phyloP scores from a whole-genome alignment of 2,888 invertebrate species.

The Microctonus aethiopoides region DNA sequence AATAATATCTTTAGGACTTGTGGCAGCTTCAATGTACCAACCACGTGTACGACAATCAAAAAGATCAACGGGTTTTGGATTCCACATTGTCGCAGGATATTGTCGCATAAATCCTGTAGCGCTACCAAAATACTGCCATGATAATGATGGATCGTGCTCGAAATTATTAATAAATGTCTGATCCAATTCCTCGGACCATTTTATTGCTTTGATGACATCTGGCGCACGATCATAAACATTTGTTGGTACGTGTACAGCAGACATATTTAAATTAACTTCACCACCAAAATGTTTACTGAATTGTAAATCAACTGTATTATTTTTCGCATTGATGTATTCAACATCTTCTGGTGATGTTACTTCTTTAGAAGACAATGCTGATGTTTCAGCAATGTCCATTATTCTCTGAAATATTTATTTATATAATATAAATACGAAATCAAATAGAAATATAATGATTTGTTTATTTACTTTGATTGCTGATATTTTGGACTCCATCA shows the following conservation, averaged over 20 bases:
- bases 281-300: constrained; percentile 83
- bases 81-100: constrained; percentile 91
- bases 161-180: constrained; percentile 89
- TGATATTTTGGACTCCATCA: constrained; percentile 90
- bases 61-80: constrained; percentile 85
- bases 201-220: constrained; percentile 90
- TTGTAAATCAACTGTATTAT: constrained; percentile 73
- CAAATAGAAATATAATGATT: too few relatives aligned
- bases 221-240: constrained; percentile 93
- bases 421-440: neutral
- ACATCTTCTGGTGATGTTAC: constrained; percentile 55
- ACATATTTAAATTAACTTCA: constrained; percentile 76
- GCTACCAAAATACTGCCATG: constrained; percentile 99
- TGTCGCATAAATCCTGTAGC: constrained; percentile 97
- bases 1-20: constrained; percentile 94
- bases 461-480: constrained; percentile 77
- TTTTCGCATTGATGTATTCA: constrained; percentile 61
- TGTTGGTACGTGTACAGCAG: constrained; percentile 94
- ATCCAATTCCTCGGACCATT: constrained; percentile 95
- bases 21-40: constrained; percentile 98
- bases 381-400: constrained; percentile 88
- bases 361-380: constrained; percentile 72
- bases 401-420: constrained; percentile 74
- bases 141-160: constrained; percentile 75
- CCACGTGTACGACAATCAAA: constrained; percentile 95